A percentile compares a stretch with the other conserved stretches of the same genome.
Conservation (phyloP, 2,888 invertebrate species). For the Dexiosoma caninum region DNA sequence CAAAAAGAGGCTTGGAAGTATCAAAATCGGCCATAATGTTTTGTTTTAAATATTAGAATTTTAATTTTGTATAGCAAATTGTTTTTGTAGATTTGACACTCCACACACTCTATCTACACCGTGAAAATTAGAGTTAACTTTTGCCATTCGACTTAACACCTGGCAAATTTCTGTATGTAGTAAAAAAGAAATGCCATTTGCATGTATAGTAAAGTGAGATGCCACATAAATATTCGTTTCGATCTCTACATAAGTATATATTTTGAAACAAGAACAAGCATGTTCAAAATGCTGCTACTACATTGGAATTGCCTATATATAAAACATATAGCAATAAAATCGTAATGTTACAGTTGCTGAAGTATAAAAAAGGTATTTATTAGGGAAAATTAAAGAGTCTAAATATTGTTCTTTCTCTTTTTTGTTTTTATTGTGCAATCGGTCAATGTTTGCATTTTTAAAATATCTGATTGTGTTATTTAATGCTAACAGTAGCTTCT, state of each 20-base stretch:
- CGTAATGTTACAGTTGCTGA: no score
- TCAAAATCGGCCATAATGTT: slow-evolving; percentile 17
- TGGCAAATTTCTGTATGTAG: neutral
- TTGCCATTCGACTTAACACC: neutral
- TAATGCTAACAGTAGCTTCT: no score
- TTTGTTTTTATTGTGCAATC: no score
- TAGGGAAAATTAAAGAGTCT: no score
- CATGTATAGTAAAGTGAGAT: neutral
- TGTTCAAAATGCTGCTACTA: neutral
- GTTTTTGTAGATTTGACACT: neutral
- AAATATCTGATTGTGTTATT: no score
- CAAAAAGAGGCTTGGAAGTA: neutral
- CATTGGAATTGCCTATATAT: no score
- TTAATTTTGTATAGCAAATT: neutral
- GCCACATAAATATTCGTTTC: slow-evolving; percentile 2
- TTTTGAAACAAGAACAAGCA: slow-evolving; percentile 25
- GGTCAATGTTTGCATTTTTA: no score
- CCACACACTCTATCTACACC: slow-evolving; percentile 5
- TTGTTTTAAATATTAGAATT: neutral
- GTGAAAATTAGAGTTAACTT: slow-evolving; percentile 5
- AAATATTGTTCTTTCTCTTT: no score
- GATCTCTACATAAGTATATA: neutral
- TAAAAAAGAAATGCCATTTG: neutral
- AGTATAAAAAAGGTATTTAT: no score
- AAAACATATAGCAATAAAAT: no score